A percentile compares a stretch with the other conserved stretches of the same genome.
phyloP scores from a whole-genome alignment of 2,888 invertebrate genomes.

The Andrena fulva region DNA sequence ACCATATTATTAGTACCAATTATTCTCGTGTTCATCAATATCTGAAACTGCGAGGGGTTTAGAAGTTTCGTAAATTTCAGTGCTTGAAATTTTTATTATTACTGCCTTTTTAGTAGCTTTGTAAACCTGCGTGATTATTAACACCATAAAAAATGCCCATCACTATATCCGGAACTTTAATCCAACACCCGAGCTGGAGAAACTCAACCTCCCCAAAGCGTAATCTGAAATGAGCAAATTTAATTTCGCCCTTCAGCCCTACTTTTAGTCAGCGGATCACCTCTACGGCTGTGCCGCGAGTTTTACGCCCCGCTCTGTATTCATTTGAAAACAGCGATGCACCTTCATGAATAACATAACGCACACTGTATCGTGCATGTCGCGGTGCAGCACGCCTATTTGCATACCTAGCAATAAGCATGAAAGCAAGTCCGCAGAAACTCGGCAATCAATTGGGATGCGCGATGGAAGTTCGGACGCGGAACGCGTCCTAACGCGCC shows the following conservation, averaged over 20 bases:
- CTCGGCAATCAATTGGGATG: slow-evolving; percentile 33
- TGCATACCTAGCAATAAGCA: slow-evolving; percentile 22
- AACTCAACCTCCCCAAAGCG: neutral
- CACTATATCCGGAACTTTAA: too few relatives aligned
- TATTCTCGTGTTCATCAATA: too few relatives aligned
- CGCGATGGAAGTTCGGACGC: slow-evolving; percentile 1
- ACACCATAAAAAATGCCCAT: too few relatives aligned
- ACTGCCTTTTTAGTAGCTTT: too few relatives aligned
- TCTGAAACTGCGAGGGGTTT: too few relatives aligned
- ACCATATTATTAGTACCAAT: too few relatives aligned
- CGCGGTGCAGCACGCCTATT: neutral
- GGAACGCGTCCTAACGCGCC: neutral
- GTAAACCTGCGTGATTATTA: too few relatives aligned
- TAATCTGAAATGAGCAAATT: neutral
- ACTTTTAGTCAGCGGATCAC: neutral
- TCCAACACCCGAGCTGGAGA: too few relatives aligned
- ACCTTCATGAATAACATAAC: slow-evolving; percentile 17
- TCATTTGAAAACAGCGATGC: slow-evolving; percentile 13
- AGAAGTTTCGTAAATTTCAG: too few relatives aligned
- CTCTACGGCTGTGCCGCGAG: neutral
- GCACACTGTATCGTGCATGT: neutral
- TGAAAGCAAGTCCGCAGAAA: slow-evolving; percentile 2
- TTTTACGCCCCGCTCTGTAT: neutral
- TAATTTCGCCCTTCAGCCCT: neutral
- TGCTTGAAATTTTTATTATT: too few relatives aligned